Percentiles rank a stretch among this genome's conserved stretches.
Evolutionary conservation across 2,797 vertebrate species (phyloP).

Genomic region (Acomys russatus): DNA sequence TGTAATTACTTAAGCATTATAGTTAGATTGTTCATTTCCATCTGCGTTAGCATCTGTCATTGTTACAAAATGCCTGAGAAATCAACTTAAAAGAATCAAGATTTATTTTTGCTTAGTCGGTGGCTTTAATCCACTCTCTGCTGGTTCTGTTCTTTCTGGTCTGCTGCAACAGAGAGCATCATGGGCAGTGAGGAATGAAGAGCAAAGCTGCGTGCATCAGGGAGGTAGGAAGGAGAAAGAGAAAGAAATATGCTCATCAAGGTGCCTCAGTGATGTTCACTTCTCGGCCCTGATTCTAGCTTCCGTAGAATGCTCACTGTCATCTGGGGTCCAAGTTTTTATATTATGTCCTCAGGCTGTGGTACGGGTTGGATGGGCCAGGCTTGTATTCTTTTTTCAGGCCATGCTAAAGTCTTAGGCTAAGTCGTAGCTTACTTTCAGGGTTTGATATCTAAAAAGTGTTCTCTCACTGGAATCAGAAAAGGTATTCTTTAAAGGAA

Average conservation of each 20-base stretch:
- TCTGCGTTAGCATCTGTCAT: not conserved
- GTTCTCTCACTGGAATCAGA: not conserved
- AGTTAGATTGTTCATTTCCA: slow-evolving; percentile 6
- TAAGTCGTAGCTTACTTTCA: not conserved
- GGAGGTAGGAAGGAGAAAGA: not conserved
- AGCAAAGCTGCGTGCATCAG: not conserved
- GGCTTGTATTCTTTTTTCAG: not conserved
- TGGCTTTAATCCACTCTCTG: not conserved
- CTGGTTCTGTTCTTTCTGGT: not conserved
- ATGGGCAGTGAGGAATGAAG: not conserved
- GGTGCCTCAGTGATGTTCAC: not conserved
- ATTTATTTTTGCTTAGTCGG: too few relatives aligned
- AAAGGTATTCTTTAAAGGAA: not conserved
- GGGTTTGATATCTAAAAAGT: not conserved
- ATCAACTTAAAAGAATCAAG: not conserved
- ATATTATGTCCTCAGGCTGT: not conserved
- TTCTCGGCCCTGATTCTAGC: not conserved
- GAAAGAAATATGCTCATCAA: too few relatives aligned
- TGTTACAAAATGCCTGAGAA: not conserved
- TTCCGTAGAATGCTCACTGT: too few relatives aligned
- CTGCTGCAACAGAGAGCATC: not conserved
- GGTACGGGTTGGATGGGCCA: too few relatives aligned
- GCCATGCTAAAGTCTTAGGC: not conserved
- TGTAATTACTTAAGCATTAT: not conserved
- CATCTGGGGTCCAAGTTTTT: not conserved